These are phyloP conservation scores for Halictus quadricinctus DNA, from an alignment of 2,888 invertebrate species.

Conservation along the genomic window DNA sequence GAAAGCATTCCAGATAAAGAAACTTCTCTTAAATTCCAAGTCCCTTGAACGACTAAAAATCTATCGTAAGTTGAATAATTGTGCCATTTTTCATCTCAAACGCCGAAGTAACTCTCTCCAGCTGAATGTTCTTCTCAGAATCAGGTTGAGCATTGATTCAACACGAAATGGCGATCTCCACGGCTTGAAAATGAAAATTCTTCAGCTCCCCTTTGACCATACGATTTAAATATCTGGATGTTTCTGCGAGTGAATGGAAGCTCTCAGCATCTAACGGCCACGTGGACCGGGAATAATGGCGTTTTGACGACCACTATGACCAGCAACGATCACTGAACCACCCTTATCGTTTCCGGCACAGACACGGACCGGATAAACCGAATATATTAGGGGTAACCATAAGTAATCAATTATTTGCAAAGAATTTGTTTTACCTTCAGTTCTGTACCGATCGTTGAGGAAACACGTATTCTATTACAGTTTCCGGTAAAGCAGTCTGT, in stretches of 20 bases:
- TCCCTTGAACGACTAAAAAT: not conserved
- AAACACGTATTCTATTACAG: no score
- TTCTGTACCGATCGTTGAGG: no score
- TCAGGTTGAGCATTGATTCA: not conserved
- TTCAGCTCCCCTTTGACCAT: not conserved
- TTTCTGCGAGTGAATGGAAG: not conserved
- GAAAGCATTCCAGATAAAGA: not conserved
- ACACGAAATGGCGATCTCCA: not conserved
- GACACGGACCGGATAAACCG: constrained; percentile 26
- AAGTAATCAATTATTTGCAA: no score
- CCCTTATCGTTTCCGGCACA: constrained; percentile 27
- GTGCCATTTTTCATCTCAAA: not conserved
- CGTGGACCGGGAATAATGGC: constrained; percentile 21
- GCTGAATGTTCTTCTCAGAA: not conserved
- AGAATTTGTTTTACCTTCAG: no score
- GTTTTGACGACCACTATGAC: constrained; percentile 25
- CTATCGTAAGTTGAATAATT: not conserved
- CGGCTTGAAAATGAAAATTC: not conserved
- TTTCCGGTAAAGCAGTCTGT: no score
- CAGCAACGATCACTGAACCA: not conserved
- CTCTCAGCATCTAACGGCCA: not conserved
- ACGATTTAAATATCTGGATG: not conserved
- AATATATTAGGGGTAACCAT: not conserved
- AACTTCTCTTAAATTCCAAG: not conserved
- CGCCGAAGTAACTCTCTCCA: not conserved